Evolutionary conservation across 2,888 invertebrate genomes (phyloP), one percentile per base, ranked within the genome.

Genomic region (Lingula anatina): DNA sequence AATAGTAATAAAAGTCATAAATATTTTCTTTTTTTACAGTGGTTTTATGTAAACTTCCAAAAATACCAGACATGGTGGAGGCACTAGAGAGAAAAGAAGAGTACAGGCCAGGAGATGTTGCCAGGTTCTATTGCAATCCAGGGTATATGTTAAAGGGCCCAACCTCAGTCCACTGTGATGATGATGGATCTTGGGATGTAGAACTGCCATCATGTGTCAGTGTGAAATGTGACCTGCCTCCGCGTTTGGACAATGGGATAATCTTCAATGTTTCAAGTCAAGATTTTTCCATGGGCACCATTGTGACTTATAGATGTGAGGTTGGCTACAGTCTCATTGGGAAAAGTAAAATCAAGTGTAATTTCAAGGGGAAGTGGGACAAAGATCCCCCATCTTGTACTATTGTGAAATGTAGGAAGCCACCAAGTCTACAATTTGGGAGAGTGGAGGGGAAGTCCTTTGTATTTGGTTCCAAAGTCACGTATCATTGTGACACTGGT

Each of bases 211-310:
- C 65, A 2, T 71, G 70, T 52, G 68, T 66, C 44, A 60, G 54
- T 12, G 57, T 62, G 23, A 59, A 45, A 15, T 68, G 70, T 47
- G 46, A 47, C n/a, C 18, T 50, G 18, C 68, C 70, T 2, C 67
- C 67, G 3, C 4, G 24, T 2, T 56, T 70, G 55, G 75, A 82
- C 2, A 35, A 58, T 40, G 66, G 62, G 1, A n/a, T n/a, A n/a
- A n/a, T n/a, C n/a, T n/a, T n/a, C n/a, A n/a, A n/a, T n/a, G n/a
- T n/a, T n/a, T n/a, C n/a, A n/a, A n/a, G n/a, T n/a, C n/a, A n/a
- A n/a, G n/a, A n/a, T n/a, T 70, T 64, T 48, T 55, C 60, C 27
- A 65, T 70, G 3, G 67, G 65, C 2, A 51, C 53, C 31, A 46
- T 48, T 12, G 50, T 62, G 9, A 51, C 53, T 5, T 68, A 65